A percentile compares a stretch with the other conserved stretches of the same genome.
Conservation (phyloP, 2,888 invertebrate species). For the Neocrepidodera transversa region DNA sequence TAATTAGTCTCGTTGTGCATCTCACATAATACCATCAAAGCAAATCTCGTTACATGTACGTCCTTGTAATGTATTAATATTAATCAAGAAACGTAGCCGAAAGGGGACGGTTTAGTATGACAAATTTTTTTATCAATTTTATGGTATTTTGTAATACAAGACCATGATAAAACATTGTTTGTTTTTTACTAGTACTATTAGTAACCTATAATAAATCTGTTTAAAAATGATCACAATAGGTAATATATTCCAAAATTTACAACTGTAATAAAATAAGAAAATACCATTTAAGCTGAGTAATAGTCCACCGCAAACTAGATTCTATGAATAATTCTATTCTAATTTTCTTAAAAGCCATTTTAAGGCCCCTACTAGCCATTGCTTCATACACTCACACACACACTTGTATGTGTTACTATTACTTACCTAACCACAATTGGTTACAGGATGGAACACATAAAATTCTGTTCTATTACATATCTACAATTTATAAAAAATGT, state of each 20-base stretch:
- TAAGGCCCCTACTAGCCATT: conserved; percentile 36
- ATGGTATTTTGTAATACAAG: too few relatives aligned
- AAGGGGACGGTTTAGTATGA: too few relatives aligned
- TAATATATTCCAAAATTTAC: conserved; percentile 7
- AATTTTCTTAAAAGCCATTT: conserved; percentile 54
- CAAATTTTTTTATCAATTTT: too few relatives aligned
- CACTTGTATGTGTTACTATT: background rate
- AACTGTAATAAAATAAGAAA: conserved; percentile 19
- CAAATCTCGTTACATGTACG: conserved; percentile 5
- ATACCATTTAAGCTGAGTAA: conserved; percentile 3
- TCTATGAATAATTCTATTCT: conserved; percentile 49
- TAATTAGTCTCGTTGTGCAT: conserved; percentile 4
- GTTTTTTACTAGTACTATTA: too few relatives aligned
- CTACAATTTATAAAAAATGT: too few relatives aligned
- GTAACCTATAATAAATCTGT: too few relatives aligned
- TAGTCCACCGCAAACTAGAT: conserved; percentile 26
- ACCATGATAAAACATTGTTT: too few relatives aligned
- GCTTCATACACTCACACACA: conserved; percentile 10
- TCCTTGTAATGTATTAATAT: too few relatives aligned
- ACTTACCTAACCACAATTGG: background rate
- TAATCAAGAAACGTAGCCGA: too few relatives aligned
- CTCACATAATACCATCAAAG: conserved; percentile 10
- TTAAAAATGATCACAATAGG: background rate
- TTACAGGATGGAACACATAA: background rate
- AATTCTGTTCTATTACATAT: too few relatives aligned